phyloP scores from a whole-genome alignment of 2,888 invertebrate genomes.

The Chrysopilus asiliformis region DNA sequence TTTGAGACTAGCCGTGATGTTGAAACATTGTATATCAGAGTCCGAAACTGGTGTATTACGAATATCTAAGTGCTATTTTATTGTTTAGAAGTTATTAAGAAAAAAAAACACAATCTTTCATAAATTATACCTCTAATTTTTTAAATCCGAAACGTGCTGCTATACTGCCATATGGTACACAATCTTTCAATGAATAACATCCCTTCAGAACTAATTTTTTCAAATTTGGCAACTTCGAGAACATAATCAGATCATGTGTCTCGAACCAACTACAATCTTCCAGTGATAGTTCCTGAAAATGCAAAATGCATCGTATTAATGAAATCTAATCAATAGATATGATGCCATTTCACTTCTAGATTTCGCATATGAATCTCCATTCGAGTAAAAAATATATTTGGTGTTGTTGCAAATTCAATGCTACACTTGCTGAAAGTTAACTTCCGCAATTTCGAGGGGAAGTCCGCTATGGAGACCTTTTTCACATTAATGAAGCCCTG shows the following conservation, averaged over 20 bases:
- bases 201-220: constrained; percentile 48
- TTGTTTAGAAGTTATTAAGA: background rate
- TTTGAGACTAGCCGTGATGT: constrained; percentile 38
- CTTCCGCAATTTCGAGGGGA: constrained; percentile 47
- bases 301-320: constrained; percentile 8
- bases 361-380: constrained; percentile 27
- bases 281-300: constrained; percentile 49
- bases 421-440: constrained; percentile 37
- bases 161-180: constrained; percentile 63
- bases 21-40: constrained; percentile 45
- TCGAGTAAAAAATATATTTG: constrained; percentile 29
- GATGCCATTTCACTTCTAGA: constrained; percentile 23
- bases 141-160: constrained; percentile 55
- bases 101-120: constrained; percentile 3
- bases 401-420: constrained; percentile 23
- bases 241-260: constrained; percentile 54
- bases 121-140: constrained; percentile 24
- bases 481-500: constrained; percentile 32
- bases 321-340: background rate
- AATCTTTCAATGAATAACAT: constrained; percentile 53
- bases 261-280: constrained; percentile 63
- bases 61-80: constrained; percentile 39
- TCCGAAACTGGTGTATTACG: constrained; percentile 44
- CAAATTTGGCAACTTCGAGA: constrained; percentile 54
- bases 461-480: constrained; percentile 36